Evolutionary conservation across 2,888 invertebrate species (phyloP).

Genomic region (Andrena camellia): DNA sequence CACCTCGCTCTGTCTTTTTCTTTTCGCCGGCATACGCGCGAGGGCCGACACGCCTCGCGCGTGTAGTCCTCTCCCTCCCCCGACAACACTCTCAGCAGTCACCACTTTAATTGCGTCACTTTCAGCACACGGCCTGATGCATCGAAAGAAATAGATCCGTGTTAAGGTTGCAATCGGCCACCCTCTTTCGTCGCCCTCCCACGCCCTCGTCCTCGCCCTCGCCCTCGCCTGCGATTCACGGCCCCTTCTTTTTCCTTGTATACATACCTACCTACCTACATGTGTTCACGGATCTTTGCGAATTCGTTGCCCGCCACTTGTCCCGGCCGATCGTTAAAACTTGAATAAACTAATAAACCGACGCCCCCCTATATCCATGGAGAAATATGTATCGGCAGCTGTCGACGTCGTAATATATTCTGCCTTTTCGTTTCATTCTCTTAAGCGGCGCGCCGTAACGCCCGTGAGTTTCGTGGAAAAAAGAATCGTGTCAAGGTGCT

Average conservation of each 20-base stretch:
- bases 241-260: neutral
- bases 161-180: conserved; percentile 82
- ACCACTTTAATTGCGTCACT: conserved; percentile 69
- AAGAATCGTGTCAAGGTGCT: conserved; percentile 42
- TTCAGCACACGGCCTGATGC: conserved; percentile 71
- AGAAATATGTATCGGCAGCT: neutral
- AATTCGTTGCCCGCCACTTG: neutral
- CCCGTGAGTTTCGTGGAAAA: no score
- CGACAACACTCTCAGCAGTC: conserved; percentile 38
- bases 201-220: conserved; percentile 7
- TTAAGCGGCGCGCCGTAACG: neutral
- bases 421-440: neutral
- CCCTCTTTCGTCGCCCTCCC: conserved; percentile 40
- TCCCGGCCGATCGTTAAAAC: neutral
- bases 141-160: conserved; percentile 84
- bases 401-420: neutral
- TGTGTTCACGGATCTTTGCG: neutral
- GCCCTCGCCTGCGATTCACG: conserved; percentile 19
- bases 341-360: neutral
- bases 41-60: neutral
- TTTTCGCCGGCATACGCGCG: neutral
- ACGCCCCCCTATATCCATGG: neutral
- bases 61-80: conserved; percentile 41
- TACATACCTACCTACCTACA: no score
- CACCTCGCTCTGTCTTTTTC: conserved; percentile 32